Conservation (phyloP, 2,797 vertebrate genomes). For the Protonibea diacanthus region DNA sequence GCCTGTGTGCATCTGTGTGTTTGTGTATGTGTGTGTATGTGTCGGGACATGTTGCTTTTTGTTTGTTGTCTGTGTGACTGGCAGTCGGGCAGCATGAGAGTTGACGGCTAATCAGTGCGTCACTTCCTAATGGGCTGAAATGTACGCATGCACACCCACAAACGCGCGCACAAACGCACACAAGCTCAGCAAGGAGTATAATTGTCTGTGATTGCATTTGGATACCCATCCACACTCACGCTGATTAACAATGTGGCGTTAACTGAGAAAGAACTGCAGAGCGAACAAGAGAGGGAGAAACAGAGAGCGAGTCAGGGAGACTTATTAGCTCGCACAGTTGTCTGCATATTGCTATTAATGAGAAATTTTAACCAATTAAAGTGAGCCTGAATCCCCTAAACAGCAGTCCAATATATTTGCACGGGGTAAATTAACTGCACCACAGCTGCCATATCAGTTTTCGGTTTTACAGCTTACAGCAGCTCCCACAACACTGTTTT, state of each 20-base stretch:
- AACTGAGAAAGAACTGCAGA: conserved; percentile 44
- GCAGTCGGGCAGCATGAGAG: conserved; percentile 64
- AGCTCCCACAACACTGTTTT: neutral
- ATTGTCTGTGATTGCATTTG: conserved; percentile 80
- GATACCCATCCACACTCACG: conserved; percentile 67
- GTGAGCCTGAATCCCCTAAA: conserved; percentile 38
- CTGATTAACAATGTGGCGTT: conserved; percentile 68
- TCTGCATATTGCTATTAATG: conserved; percentile 68
- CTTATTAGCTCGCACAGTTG: conserved; percentile 63
- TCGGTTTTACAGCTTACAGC: conserved; percentile 15
- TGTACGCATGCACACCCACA: conserved; percentile 18
- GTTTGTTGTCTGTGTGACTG: conserved; percentile 69
- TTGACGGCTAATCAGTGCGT: conserved; percentile 73
- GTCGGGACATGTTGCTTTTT: conserved; percentile 38
- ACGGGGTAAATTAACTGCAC: conserved; percentile 40
- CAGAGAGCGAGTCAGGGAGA: conserved; percentile 41
- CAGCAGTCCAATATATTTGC: conserved; percentile 39
- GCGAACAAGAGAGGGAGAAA: conserved; percentile 22
- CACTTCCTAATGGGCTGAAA: conserved; percentile 69
- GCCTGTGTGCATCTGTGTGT: conserved; percentile 26
- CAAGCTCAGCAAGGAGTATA: conserved; percentile 65
- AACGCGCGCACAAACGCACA: conserved; percentile 28
- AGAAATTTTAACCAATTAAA: conserved; percentile 67
- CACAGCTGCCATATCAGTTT: conserved; percentile 9
- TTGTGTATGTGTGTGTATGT: conserved; percentile 26